phyloP scores from a whole-genome alignment of 2,888 invertebrate species.

The Morpho deidamia region DNA sequence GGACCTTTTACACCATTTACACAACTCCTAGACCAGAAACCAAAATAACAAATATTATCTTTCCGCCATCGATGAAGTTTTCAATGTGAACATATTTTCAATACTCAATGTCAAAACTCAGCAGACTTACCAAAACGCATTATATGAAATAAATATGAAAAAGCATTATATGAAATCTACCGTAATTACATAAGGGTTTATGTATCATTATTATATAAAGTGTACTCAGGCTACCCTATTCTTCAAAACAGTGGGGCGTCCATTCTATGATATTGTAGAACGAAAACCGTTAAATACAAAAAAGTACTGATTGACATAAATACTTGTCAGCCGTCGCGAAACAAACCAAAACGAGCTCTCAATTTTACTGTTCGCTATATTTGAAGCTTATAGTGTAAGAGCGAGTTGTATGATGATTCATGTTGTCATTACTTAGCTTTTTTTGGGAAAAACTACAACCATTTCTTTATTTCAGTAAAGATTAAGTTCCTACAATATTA shows the following conservation, averaged over 20 bases:
- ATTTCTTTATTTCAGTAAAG: no score
- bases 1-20: no score
- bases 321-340: conserved; percentile 22
- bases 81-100: no score
- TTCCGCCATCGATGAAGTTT: no score
- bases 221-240: conserved; percentile 2
- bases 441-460: no score
- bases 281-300: conserved; percentile 41
- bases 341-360: conserved; percentile 41
- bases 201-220: neutral
- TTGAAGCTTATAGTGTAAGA: neutral
- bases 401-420: neutral
- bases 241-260: conserved; percentile 18
- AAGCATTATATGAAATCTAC: no score
- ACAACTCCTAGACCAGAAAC: no score
- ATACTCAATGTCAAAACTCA: no score
- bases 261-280: neutral
- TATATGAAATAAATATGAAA: no score
- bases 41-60: no score
- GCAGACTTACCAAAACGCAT: neutral
- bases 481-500: no score
- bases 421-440: no score
- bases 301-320: conserved; percentile 40
- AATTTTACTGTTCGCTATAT: conserved; percentile 39
- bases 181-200: neutral